phyloP scores from a whole-genome alignment of 2,888 invertebrate genomes.

The Hedya salicella region DNA sequence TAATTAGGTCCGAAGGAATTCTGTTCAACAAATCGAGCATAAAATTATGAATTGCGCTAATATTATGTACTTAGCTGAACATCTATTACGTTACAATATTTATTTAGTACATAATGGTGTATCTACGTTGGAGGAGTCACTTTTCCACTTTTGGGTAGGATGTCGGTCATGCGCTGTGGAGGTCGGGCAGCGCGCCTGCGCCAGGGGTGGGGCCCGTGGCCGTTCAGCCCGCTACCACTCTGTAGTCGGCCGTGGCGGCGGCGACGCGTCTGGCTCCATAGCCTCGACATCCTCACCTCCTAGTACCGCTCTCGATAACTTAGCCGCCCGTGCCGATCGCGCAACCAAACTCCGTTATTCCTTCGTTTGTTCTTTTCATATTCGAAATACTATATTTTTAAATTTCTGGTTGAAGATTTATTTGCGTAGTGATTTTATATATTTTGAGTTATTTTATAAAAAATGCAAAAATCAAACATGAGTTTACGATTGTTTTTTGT shows the following conservation, averaged over 20 bases:
- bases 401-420: constrained; percentile 58
- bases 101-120: constrained; percentile 83
- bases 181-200: constrained; percentile 68
- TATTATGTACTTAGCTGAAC: constrained; percentile 68
- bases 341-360: constrained; percentile 59
- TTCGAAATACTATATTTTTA: constrained; percentile 58
- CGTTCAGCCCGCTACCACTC: constrained; percentile 78
- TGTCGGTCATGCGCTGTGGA: constrained; percentile 79
- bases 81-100: constrained; percentile 80
- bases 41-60: constrained; percentile 68
- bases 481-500: constrained; percentile 63
- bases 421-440: constrained; percentile 68
- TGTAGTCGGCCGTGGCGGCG: constrained; percentile 79
- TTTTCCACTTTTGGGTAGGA: constrained; percentile 83
- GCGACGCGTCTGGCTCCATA: constrained; percentile 67
- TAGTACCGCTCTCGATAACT: constrained; percentile 63
- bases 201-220: constrained; percentile 79
- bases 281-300: constrained; percentile 56
- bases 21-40: constrained; percentile 55
- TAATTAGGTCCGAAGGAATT: constrained; percentile 46
- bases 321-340: constrained; percentile 71
- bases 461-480: constrained; percentile 49
- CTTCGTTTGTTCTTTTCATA: constrained; percentile 67
- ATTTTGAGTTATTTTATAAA: constrained; percentile 58
- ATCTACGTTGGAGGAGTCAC: constrained; percentile 83